phyloP scores from a whole-genome alignment of 2,113 vertebrate genomes.

The Gorsachius goisagi region DNA sequence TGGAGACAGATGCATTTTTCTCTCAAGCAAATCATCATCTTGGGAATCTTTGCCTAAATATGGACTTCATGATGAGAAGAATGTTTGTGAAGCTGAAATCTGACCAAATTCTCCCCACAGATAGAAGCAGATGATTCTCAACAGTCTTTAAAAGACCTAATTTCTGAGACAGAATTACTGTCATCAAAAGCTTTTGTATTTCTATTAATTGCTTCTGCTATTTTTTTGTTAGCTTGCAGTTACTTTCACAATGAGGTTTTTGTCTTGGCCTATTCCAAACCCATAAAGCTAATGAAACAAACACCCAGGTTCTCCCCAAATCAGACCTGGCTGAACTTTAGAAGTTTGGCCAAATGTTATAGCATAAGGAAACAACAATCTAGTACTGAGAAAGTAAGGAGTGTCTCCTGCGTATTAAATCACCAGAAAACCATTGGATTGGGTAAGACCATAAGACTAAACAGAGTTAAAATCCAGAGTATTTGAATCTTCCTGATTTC shows the following conservation, averaged over 20 bases:
- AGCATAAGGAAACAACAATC: neutral
- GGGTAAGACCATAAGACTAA: neutral
- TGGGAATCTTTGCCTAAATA: slow-evolving; percentile 8
- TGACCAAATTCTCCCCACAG: neutral
- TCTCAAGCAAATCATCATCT: neutral
- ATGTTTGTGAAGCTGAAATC: neutral
- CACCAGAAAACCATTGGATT: neutral
- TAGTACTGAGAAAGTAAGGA: neutral
- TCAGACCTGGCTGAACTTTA: neutral
- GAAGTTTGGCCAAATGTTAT: neutral
- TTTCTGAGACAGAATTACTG: neutral
- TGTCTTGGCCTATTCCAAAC: neutral
- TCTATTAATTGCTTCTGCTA: neutral
- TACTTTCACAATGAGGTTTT: neutral
- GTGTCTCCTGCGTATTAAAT: neutral
- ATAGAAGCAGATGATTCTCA: neutral
- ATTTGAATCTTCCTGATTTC: neutral
- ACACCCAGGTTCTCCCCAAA: neutral
- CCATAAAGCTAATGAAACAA: neutral
- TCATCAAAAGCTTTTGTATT: neutral
- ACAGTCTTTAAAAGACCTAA: neutral
- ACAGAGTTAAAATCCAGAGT: neutral
- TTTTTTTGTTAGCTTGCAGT: neutral
- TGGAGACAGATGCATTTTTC: neutral
- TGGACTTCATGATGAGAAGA: neutral